Percentiles rank a stretch among this genome's conserved stretches.
These are phyloP conservation scores for Drosophila flavopinicola DNA, from an alignment of 2,888 invertebrate species.

Conservation along the genomic window DNA sequence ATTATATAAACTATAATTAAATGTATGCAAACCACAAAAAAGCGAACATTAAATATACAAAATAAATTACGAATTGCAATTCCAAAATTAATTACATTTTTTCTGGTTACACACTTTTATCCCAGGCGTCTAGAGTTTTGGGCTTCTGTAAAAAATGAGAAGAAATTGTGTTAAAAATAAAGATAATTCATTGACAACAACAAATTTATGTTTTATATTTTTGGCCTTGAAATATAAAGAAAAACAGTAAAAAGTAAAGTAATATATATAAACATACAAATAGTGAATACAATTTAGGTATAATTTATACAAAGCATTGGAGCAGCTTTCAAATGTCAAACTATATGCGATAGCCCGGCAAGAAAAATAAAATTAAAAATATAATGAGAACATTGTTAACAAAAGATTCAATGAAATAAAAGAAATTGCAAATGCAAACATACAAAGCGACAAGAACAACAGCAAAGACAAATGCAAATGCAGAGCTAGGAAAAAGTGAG, in stretches of 20 bases:
- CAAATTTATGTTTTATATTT: constrained; percentile 71
- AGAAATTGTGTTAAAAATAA: constrained; percentile 3
- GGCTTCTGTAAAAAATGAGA: neutral
- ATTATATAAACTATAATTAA: constrained; percentile 55
- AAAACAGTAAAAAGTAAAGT: constrained; percentile 38
- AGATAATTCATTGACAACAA: constrained; percentile 3
- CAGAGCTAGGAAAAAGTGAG: constrained; percentile 31
- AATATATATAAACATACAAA: constrained; percentile 42
- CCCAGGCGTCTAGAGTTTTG: constrained; percentile 1
- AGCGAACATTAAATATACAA: constrained; percentile 29
- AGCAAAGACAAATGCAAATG: constrained; percentile 15
- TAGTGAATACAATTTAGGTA: constrained; percentile 59
- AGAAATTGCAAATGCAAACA: constrained; percentile 28
- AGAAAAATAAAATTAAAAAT: neutral
- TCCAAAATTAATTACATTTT: constrained; percentile 41
- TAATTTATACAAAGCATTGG: constrained; percentile 75
- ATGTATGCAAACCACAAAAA: constrained; percentile 39
- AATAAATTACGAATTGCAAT: constrained; percentile 71
- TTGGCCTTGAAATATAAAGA: constrained; percentile 75
- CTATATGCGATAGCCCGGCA: constrained; percentile 41
- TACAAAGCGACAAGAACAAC: constrained; percentile 29
- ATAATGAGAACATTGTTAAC: constrained; percentile 29
- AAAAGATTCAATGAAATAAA: constrained; percentile 26
- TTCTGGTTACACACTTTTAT: constrained; percentile 7
- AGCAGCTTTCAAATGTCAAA: constrained; percentile 67